These are phyloP conservation scores for Haliclystus octoradiatus DNA, from an alignment of 30 jellyfish, hydroid and myxozoan species.

Conservation along the genomic window DNA sequence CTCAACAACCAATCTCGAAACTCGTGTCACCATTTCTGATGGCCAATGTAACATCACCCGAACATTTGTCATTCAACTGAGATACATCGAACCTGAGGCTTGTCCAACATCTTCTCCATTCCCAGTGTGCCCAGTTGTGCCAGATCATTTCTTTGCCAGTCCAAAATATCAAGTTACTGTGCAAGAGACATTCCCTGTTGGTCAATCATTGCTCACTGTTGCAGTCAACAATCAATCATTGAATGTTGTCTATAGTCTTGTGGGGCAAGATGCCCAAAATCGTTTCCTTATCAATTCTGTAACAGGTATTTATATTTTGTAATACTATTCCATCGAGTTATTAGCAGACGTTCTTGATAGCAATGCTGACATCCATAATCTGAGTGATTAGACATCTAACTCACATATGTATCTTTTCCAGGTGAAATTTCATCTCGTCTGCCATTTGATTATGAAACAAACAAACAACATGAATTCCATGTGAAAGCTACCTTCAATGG, in stretches of 20 bases:
- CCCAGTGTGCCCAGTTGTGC: no score
- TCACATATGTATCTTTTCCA: no score
- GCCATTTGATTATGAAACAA: constrained; percentile 40
- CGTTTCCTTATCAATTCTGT: constrained; percentile 40
- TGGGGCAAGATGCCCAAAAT: constrained; percentile 27
- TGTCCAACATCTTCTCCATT: constrained; percentile 50
- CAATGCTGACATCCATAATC: no score
- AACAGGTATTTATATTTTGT: constrained; percentile 33
- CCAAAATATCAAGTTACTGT: no score
- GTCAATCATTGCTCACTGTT: no score
- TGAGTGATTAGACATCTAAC: no score
- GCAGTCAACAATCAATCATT: no score
- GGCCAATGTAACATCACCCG: not conserved
- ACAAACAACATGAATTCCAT: constrained; percentile 27
- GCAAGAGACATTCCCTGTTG: no score
- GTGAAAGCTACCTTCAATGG: constrained; percentile 51
- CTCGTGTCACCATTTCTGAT: not conserved
- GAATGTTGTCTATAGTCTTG: constrained; percentile 38
- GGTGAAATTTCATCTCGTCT: constrained; percentile 24
- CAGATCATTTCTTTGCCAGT: no score
- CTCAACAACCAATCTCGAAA: not conserved
- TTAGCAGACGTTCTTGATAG: no score
- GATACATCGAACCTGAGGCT: constrained; percentile 19
- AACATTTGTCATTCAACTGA: not conserved
- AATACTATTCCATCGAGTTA: no score